phyloP scores from a whole-genome alignment of 2,797 vertebrate species.

The Triplophysa bombifrons region DNA sequence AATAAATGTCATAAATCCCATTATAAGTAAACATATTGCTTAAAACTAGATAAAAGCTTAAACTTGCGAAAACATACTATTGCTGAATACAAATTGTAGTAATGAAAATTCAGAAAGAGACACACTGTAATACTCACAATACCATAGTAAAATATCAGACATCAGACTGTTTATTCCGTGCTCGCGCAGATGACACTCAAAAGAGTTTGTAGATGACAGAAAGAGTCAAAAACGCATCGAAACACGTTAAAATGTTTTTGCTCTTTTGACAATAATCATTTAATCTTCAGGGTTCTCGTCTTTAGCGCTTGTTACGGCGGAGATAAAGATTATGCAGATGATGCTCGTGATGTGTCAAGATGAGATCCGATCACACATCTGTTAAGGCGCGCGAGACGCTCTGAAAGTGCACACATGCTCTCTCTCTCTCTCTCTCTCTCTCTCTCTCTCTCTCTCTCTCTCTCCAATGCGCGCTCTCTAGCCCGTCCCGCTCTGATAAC shows the following conservation, averaged over 20 bases:
- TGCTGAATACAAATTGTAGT: too few relatives aligned
- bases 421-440: slow-evolving; percentile 42
- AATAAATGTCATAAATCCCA: neutral
- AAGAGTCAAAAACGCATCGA: neutral
- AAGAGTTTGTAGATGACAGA: slow-evolving; percentile 19
- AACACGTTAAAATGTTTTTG: neutral
- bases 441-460: slow-evolving; percentile 45
- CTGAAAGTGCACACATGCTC: slow-evolving; percentile 54
- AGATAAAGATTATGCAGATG: slow-evolving; percentile 32
- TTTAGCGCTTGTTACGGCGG: neutral
- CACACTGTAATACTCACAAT: slow-evolving; percentile 27
- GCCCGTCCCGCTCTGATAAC: slow-evolving; percentile 35
- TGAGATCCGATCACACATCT: slow-evolving; percentile 36
- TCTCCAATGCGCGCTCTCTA: slow-evolving; percentile 58
- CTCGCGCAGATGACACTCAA: slow-evolving; percentile 13
- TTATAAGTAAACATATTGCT: neutral
- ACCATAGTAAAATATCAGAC: neutral
- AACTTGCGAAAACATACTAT: neutral
- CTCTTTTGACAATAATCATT: neutral
- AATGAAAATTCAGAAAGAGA: neutral
- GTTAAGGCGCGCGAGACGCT: slow-evolving; percentile 46
- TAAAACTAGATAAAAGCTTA: neutral
- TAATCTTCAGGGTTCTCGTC: neutral
- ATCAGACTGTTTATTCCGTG: slow-evolving; percentile 26
- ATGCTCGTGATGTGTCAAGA: slow-evolving; percentile 30